Base-by-base conservation (phyloP, 2,113 vertebrate species). In the Protomyctophum bolini region DNA sequence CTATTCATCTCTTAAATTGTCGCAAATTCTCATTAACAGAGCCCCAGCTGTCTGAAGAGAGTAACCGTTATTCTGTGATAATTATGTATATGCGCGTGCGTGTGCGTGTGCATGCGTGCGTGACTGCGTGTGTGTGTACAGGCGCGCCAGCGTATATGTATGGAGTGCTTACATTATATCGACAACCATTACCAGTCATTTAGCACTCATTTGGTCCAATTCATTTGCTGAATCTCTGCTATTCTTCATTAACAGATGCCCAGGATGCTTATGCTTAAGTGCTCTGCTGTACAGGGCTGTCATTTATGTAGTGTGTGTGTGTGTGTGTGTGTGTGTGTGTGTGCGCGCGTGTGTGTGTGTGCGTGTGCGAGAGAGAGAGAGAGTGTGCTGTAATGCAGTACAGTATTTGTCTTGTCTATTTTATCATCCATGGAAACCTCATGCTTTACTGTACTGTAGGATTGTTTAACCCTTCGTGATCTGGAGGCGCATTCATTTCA, bases 151-250 rank as follows among this genome's bases (percentile, higher is more conserved):
- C 51, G 12, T 45, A 29, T 45, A 29, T 15, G 55, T 66, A 7
- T 52, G 48, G 28, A 49, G 8, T 29, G 65, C 79, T 69, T 56
- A 15, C 72, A 63, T 77, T 61, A 56, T 49, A 52, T 60, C 51
- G 58, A 47, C 63, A 51, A 41, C 33, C 33, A 41, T 41, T 41
- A 41, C 33, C 33, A 41, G 33, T 41, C 33, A 41, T 41, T 68
- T 58, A 28, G 28, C 10, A 29, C 51, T 59, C 66, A 66, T 64
- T 64, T 41, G 6, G 21, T 68, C 28, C 33, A 41, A 66, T 62
- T 72, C 58, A 57, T 72, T 50, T 66, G 57, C 70, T 63, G 51
- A 66, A 81, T 62, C 60, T 80, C 64, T 68, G 68, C 75, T 72
- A 15, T 57, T 21, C 14, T 21, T 57, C 14, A 15, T 57, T 57